Percentiles rank a stretch among this genome's conserved stretches.
Evolutionary conservation across 2,797 vertebrate genomes (phyloP).

Genomic region (Xyrichtys novacula): DNA sequence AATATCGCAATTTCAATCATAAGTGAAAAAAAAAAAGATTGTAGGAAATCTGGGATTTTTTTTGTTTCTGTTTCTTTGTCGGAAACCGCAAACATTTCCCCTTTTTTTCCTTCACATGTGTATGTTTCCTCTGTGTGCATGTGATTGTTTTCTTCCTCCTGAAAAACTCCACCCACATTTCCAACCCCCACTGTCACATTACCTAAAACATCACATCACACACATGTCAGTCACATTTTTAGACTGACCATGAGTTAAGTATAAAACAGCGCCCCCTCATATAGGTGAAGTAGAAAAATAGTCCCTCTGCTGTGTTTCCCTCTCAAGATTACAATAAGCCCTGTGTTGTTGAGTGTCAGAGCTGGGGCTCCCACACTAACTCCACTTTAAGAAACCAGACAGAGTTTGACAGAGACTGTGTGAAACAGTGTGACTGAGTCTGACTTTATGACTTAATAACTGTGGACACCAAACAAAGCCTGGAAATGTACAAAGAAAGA

Average conservation of each 20-base stretch:
- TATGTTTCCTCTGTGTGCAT: not conserved
- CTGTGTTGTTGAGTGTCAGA: constrained; percentile 41
- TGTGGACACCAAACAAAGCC: constrained; percentile 37
- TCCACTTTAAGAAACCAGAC: constrained; percentile 32
- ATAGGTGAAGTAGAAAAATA: not conserved
- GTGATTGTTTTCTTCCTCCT: not conserved
- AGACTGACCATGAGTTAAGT: constrained; percentile 6
- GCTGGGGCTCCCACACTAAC: constrained; percentile 23
- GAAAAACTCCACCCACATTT: not conserved
- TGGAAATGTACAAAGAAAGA: constrained; percentile 34
- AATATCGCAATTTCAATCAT: not conserved
- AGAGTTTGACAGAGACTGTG: constrained; percentile 25
- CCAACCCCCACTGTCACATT: not conserved
- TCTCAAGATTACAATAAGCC: constrained; percentile 49
- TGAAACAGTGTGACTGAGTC: constrained; percentile 28
- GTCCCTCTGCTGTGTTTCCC: constrained; percentile 21
- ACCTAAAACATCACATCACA: not conserved
- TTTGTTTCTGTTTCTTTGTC: not conserved
- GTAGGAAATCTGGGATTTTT: not conserved
- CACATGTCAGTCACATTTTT: constrained; percentile 31
- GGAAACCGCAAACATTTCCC: not conserved
- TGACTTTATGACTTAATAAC: constrained; percentile 36
- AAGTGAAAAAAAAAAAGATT: too few relatives aligned
- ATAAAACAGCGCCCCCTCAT: constrained; percentile 4
- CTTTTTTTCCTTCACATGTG: not conserved